A percentile compares a stretch with the other conserved stretches of the same genome.
These are phyloP conservation scores for Campopleginae sp. DNA, from an alignment of 2,888 invertebrate genomes.

Conservation along the genomic window DNA sequence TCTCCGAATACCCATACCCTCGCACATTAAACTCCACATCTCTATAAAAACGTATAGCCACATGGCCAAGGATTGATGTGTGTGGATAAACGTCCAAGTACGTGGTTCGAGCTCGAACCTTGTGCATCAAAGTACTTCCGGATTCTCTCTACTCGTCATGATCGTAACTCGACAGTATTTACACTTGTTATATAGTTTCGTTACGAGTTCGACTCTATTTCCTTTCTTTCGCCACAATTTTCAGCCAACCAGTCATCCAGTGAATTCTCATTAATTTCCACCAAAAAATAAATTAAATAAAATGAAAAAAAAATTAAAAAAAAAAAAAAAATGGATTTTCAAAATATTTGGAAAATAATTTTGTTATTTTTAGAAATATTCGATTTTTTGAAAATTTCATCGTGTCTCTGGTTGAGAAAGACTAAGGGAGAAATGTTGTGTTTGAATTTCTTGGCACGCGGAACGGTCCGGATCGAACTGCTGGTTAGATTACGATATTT, in stretches of 20 bases:
- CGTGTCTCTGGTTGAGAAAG: neutral
- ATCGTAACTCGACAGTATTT: conserved; percentile 34
- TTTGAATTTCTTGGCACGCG: neutral
- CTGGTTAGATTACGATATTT: neutral
- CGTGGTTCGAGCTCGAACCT: conserved; percentile 53
- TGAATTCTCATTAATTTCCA: no score
- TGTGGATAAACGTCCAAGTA: conserved; percentile 11
- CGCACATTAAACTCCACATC: neutral
- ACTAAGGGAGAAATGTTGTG: no score
- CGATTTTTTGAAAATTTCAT: neutral
- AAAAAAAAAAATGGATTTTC: no score
- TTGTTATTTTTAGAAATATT: neutral
- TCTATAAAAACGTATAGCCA: neutral
- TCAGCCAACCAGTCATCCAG: neutral
- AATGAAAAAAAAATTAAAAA: no score
- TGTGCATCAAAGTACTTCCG: conserved; percentile 66
- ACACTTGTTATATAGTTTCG: conserved; percentile 30
- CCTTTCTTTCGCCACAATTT: conserved; percentile 19
- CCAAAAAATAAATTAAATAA: no score
- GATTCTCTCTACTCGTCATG: conserved; percentile 59
- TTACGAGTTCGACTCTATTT: conserved; percentile 29
- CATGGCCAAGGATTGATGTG: neutral
- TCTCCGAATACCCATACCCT: neutral
- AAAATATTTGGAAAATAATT: neutral
- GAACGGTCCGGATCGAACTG: neutral